phyloP scores from a whole-genome alignment of 2,797 vertebrate genomes.

The Pseudochirops cupreus region DNA sequence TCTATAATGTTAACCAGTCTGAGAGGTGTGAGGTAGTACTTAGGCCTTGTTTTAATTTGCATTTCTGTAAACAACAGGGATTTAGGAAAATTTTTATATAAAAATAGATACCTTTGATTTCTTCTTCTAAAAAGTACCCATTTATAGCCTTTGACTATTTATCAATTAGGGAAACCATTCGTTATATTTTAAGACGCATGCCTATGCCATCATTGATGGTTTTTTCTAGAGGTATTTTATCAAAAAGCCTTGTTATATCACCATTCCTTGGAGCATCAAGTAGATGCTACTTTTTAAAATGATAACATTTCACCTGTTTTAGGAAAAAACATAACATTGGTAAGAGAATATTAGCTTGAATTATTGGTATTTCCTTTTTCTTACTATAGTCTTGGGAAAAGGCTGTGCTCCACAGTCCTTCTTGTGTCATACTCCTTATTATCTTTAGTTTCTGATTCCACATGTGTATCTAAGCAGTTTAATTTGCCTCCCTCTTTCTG shows the following conservation, averaged over 20 bases:
- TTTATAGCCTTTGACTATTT: not conserved
- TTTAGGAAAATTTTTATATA: not conserved
- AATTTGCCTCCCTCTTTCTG: not conserved
- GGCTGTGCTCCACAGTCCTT: not conserved
- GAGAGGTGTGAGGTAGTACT: too few relatives aligned
- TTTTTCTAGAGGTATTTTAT: not conserved
- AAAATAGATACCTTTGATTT: not conserved
- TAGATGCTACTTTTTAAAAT: not conserved
- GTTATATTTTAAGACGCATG: not conserved
- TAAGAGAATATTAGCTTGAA: not conserved
- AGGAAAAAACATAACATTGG: not conserved
- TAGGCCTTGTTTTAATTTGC: not conserved
- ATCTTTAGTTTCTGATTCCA: not conserved
- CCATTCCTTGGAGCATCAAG: not conserved
- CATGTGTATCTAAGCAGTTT: not conserved
- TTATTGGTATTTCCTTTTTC: not conserved
- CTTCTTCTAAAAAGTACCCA: not conserved
- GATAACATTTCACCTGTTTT: not conserved
- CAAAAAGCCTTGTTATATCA: not conserved
- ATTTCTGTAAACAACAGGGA: not conserved
- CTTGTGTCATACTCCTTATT: too few relatives aligned
- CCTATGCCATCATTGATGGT: not conserved
- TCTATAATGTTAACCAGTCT: too few relatives aligned
- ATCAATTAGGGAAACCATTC: not conserved
- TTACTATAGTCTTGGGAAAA: not conserved